phyloP scores from a whole-genome alignment of 2,113 vertebrate genomes.

The Marmota monax region DNA sequence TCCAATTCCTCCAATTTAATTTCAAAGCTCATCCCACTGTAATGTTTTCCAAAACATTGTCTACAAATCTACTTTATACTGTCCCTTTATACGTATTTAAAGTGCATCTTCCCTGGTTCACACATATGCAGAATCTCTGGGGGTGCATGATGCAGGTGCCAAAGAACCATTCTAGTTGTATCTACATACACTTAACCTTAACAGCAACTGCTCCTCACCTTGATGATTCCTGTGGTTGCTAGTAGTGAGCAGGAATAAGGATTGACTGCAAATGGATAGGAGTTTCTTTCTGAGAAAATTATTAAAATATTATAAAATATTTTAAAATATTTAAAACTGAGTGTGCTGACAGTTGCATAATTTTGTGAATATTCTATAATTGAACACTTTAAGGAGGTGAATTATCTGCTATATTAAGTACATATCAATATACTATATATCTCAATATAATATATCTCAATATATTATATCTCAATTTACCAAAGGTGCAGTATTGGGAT shows the following conservation, averaged over 20 bases:
- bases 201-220: fast-evolving
- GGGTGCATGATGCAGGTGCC: fast-evolving
- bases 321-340: not conserved
- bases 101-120: not conserved
- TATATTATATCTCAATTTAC: not conserved
- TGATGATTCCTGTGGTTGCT: not conserved
- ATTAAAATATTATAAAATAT: not conserved
- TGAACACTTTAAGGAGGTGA: not conserved
- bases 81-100: not conserved
- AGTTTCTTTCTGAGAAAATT: not conserved
- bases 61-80: not conserved
- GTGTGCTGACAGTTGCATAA: not conserved
- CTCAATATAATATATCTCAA: not conserved
- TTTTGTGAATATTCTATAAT: not conserved
- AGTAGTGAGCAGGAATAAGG: fast-evolving
- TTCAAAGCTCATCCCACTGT: not conserved
- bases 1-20: not conserved
- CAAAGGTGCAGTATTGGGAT: not conserved
- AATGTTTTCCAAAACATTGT: not conserved
- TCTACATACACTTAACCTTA: not conserved
- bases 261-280: not conserved
- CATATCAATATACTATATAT: not conserved
- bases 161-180: not conserved
- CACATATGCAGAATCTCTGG: not conserved
- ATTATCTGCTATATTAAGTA: not conserved